Base-by-base conservation (phyloP, 2,888 invertebrate genomes). In the Deladenus siricidicola region DNA sequence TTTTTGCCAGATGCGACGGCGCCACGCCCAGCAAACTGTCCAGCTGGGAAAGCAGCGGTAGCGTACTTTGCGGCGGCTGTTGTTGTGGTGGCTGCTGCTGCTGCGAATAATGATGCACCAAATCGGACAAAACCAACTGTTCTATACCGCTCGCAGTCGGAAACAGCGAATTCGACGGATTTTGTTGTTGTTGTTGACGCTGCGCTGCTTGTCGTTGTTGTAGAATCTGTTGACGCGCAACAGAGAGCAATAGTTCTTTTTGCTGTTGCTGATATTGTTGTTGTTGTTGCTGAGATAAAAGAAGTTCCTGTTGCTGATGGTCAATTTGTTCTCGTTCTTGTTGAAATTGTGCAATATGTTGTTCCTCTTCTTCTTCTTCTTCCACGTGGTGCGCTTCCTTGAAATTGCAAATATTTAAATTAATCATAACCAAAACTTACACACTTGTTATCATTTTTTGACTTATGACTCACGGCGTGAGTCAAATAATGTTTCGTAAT, bases 121-220 rank as follows among this genome's bases (percentile, higher is more conserved):
- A 19, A 3, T 21, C 23, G 19, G 50, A 50, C 24, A 26, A 23
- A 17, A 50, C 26, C 3, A 50, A 26, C 50, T 50, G 50, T 19
- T 34, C 14, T 6, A 34, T 34, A 10, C 8, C 39, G 39, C 39
- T 34, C 39, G 39, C 8, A 6, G 39, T 34, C 8, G 39, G 14
- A 34, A 34, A 34, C 6, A 34, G 6, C 8, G 39, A 34, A 34
- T 34, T 34, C 14, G 39, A 10, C 39, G 39, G 39, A 34, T 6
- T 14, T 47, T 47, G 47, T 47, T 47, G 47, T n/a, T 10, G 10
- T 21, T 47, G 28, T 50, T 61, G 61, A 28, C 48, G 49, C 28
- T 62, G 62, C n/a, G 53, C 60, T 17, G 42, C 26, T 56, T n/a
- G n/a, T n/a, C n/a, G 44, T 48, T 62, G 53, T 47, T 62, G 60